Evolutionary conservation across 2,888 invertebrate genomes (phyloP).

Genomic region (Zootermopsis nevadensis): DNA sequence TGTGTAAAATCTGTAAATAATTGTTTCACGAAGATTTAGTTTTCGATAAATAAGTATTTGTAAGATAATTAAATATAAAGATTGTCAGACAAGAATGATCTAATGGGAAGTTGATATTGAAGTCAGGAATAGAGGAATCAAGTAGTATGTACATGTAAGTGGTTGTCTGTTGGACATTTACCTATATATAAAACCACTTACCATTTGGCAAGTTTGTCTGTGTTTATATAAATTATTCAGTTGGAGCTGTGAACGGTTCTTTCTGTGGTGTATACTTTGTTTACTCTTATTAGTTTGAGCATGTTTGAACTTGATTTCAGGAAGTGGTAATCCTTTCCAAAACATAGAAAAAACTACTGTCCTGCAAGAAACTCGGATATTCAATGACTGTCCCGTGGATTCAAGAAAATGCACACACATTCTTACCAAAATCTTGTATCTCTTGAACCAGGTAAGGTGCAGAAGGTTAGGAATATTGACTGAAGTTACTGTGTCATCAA

Average conservation of each 20-base stretch:
- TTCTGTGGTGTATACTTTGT: no score
- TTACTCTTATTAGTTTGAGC: neutral
- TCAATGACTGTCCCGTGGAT: constrained; percentile 98
- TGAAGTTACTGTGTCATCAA: no score
- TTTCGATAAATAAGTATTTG: no score
- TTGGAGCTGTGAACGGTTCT: neutral
- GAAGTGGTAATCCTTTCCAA: constrained; percentile 87
- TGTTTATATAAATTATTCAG: neutral
- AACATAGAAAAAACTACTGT: constrained; percentile 96
- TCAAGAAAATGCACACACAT: constrained; percentile 96
- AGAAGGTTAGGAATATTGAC: neutral
- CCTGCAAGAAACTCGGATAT: constrained; percentile 95
- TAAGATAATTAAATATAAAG: no score
- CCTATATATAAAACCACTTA: neutral
- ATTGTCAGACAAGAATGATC: no score
- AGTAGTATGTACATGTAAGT: neutral
- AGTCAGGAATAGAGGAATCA: neutral
- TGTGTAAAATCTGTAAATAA: no score
- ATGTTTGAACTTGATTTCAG: constrained; percentile 59
- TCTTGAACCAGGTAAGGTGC: constrained; percentile 83
- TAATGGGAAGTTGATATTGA: no score
- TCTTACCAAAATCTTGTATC: constrained; percentile 94
- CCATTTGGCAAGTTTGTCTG: no score
- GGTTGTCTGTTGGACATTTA: neutral
- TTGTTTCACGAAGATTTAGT: no score